phyloP scores from a whole-genome alignment of 2,888 invertebrate genomes.

The Sarcophaga variegata region DNA sequence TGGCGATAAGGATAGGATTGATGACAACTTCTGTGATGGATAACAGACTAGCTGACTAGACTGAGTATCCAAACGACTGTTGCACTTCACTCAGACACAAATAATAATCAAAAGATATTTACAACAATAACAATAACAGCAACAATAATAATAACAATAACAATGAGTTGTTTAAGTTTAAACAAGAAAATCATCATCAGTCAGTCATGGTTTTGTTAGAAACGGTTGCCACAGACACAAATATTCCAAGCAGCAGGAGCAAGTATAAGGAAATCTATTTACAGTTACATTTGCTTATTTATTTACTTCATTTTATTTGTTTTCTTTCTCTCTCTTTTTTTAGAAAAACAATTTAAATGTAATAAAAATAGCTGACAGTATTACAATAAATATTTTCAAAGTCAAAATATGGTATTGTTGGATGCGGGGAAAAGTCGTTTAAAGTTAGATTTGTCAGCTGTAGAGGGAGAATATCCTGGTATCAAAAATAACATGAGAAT shows the following conservation, averaged over 20 bases:
- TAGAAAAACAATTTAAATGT: not conserved
- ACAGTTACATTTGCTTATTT: slow-evolving; percentile 6
- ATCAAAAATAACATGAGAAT: no score
- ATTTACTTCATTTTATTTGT: not conserved
- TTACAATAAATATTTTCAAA: slow-evolving; percentile 36
- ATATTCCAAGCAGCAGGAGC: not conserved
- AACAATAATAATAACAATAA: no score
- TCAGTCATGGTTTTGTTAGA: not conserved
- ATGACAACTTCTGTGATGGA: slow-evolving; percentile 11
- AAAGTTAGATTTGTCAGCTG: no score
- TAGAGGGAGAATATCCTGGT: no score
- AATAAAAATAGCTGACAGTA: slow-evolving; percentile 61
- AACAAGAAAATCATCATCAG: not conserved
- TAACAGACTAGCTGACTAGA: slow-evolving; percentile 6
- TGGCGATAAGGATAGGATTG: slow-evolving; percentile 7
- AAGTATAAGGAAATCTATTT: not conserved
- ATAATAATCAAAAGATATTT: slow-evolving; percentile 13
- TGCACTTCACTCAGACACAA: slow-evolving; percentile 35
- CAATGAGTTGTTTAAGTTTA: not conserved
- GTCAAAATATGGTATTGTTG: slow-evolving; percentile 20
- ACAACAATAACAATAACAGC: not conserved
- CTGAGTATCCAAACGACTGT: not conserved
- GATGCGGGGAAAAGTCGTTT: not conserved
- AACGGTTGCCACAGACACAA: not conserved
- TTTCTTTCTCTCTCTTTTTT: no score